Evolutionary conservation across 2,888 invertebrate genomes (phyloP).

Genomic region (Bombylius major): DNA sequence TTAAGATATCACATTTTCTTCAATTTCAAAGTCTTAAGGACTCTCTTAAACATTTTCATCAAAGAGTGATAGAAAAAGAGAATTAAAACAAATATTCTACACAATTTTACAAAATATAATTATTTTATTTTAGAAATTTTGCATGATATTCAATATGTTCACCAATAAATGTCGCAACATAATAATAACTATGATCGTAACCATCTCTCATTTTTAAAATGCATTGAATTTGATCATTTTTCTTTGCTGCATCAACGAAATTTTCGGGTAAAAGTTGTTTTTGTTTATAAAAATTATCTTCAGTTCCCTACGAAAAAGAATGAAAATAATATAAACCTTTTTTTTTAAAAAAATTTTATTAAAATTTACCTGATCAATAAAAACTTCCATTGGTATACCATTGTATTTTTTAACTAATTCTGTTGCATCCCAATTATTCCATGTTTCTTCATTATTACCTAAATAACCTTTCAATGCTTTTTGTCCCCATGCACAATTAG

Average conservation of each 20-base stretch:
- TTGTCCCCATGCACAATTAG: conserved; percentile 66
- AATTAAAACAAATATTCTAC: too few relatives aligned
- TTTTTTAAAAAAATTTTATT: too few relatives aligned
- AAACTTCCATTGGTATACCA: conserved; percentile 65
- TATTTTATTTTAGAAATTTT: conserved; percentile 46
- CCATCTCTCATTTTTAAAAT: conserved; percentile 63
- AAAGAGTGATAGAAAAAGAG: too few relatives aligned
- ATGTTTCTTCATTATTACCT: conserved; percentile 48
- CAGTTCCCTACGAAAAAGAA: conserved; percentile 49
- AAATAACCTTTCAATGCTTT: conserved; percentile 71
- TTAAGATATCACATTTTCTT: too few relatives aligned
- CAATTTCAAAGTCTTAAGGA: too few relatives aligned
- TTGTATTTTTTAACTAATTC: conserved; percentile 64
- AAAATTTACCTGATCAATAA: conserved; percentile 48
- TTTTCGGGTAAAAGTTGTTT: conserved; percentile 76
- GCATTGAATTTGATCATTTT: conserved; percentile 51
- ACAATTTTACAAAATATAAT: too few relatives aligned
- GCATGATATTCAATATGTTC: conserved; percentile 89
- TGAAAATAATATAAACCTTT: too few relatives aligned
- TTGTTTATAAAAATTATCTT: conserved; percentile 64
- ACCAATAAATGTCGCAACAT: conserved; percentile 79
- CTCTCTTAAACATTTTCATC: too few relatives aligned
- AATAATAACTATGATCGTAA: conserved; percentile 93
- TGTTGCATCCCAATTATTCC: conserved; percentile 78
- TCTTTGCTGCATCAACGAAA: conserved; percentile 40